These are phyloP conservation scores for Achroia grisella DNA, from an alignment of 1,140 invertebrate species.

Conservation along the genomic window DNA sequence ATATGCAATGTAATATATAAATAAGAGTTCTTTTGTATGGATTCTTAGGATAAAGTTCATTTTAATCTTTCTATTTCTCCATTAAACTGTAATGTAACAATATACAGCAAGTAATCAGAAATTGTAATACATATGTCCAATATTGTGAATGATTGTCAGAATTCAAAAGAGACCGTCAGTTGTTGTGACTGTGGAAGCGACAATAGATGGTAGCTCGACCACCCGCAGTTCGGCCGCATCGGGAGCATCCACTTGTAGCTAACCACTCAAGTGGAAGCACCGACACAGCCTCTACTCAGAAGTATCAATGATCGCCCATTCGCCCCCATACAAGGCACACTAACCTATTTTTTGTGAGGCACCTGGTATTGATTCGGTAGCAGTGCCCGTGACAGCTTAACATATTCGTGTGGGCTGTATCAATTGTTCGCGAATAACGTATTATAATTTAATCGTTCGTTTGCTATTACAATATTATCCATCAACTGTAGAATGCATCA, in stretches of 20 bases:
- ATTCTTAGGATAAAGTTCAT: no score
- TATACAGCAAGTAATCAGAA: neutral
- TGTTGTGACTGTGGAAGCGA: slow-evolving; percentile 34
- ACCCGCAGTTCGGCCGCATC: slow-evolving; percentile 32
- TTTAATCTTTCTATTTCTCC: no score
- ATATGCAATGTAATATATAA: no score
- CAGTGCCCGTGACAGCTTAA: slow-evolving; percentile 12
- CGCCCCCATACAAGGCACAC: slow-evolving; percentile 4
- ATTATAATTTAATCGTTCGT: slow-evolving; percentile 26
- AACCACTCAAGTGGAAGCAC: slow-evolving; percentile 50
- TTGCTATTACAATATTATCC: slow-evolving; percentile 1
- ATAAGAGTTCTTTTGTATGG: no score
- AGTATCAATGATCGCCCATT: slow-evolving; percentile 39
- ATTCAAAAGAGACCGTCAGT: slow-evolving; percentile 20
- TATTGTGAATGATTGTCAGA: slow-evolving; percentile 18
- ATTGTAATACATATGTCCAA: slow-evolving; percentile 1
- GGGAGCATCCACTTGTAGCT: slow-evolving; percentile 21
- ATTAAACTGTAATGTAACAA: no score
- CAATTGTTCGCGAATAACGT: slow-evolving; percentile 46
- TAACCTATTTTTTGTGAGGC: slow-evolving; percentile 14
- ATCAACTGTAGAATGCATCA: slow-evolving; percentile 11
- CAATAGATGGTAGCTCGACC: slow-evolving; percentile 30
- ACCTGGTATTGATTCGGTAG: slow-evolving; percentile 40
- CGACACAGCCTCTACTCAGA: slow-evolving; percentile 26
- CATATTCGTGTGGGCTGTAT: slow-evolving; percentile 24